These are phyloP conservation scores for Pelusios castaneus DNA, from an alignment of 2,113 vertebrate species.

Conservation along the genomic window DNA sequence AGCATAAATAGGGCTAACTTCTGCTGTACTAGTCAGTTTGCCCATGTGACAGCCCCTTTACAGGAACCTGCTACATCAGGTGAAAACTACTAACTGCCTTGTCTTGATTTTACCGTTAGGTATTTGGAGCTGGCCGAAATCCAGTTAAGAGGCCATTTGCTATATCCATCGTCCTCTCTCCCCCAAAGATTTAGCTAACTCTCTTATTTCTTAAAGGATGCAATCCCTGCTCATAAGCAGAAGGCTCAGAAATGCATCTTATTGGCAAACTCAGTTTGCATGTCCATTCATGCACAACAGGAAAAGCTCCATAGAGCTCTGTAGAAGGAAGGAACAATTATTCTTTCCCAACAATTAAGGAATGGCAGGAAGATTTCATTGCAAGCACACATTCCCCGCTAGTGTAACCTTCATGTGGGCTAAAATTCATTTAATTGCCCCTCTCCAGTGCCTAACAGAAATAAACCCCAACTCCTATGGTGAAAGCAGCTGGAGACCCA, in stretches of 20 bases:
- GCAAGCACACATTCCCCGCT: too few relatives aligned
- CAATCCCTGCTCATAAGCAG: background rate
- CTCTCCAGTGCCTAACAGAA: too few relatives aligned
- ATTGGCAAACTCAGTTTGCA: background rate
- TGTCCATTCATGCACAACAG: too few relatives aligned
- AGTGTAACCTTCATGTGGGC: too few relatives aligned
- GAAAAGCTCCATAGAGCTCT: background rate
- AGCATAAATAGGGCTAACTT: background rate
- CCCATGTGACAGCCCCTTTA: background rate
- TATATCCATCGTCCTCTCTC: background rate
- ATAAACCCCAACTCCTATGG: too few relatives aligned
- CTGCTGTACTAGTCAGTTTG: background rate
- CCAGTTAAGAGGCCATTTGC: background rate
- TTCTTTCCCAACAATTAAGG: background rate
- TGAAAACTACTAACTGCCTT: background rate
- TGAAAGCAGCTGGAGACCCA: too few relatives aligned
- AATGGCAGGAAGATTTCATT: background rate
- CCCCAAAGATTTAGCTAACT: background rate
- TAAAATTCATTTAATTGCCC: too few relatives aligned
- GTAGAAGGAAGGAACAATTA: background rate
- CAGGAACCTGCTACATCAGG: background rate
- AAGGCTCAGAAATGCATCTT: background rate
- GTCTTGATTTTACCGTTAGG: background rate
- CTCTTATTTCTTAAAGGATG: background rate
- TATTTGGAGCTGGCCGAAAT: background rate